Percentiles rank a stretch among this genome's conserved stretches.
Conservation (phyloP, 2,797 vertebrate species). For the Peromyscus nudipes region DNA sequence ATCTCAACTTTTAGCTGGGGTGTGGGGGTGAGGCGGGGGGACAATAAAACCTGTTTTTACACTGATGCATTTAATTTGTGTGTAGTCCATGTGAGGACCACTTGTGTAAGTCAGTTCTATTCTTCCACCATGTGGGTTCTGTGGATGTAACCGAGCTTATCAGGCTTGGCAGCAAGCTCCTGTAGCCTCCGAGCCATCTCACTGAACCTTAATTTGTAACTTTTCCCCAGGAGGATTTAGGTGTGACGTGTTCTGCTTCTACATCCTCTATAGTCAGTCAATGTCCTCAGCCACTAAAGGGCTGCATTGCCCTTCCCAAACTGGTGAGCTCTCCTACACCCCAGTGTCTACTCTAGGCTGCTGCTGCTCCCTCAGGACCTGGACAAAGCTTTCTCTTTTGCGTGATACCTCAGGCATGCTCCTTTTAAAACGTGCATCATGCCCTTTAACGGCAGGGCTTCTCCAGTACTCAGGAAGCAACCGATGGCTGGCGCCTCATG, state of each 20-base stretch:
- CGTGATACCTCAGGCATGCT: not conserved
- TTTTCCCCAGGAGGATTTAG: not conserved
- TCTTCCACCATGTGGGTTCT: not conserved
- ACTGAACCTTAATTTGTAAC: not conserved
- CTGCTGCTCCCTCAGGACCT: not conserved
- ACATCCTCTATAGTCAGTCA: not conserved
- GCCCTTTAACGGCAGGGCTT: not conserved
- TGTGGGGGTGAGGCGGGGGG: no score
- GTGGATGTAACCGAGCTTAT: not conserved
- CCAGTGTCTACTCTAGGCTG: not conserved
- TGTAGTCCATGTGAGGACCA: not conserved
- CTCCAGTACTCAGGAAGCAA: not conserved
- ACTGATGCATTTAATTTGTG: not conserved
- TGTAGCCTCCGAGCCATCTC: not conserved
- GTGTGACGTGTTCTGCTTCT: not conserved
- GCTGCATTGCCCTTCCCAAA: rapidly evolving
- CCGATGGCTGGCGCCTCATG: no score
- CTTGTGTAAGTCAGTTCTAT: not conserved
- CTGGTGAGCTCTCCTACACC: no score
- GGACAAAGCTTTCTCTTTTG: not conserved
- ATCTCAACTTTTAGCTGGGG: not conserved
- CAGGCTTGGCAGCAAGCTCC: not conserved
- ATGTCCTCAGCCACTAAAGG: not conserved
- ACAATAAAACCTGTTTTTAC: not conserved
- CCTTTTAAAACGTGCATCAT: not conserved